Conservation (phyloP, 2,888 invertebrate species). For the Scaptomyza parva region DNA sequence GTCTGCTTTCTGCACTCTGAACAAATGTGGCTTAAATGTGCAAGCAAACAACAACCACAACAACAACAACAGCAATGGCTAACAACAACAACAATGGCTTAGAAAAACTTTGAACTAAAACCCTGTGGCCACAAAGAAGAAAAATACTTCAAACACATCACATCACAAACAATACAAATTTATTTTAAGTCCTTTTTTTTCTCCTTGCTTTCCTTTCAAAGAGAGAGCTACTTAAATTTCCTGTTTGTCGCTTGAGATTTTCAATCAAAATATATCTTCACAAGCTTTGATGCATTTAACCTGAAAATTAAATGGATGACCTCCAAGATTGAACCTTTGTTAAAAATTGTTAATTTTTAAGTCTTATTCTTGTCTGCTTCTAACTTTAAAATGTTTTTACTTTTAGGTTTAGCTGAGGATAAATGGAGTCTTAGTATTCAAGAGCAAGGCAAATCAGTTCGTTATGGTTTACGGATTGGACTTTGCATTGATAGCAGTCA, state of each 20-base stretch:
- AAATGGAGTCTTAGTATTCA: too few relatives aligned
- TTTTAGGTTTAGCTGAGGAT: too few relatives aligned
- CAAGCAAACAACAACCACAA: constrained; percentile 14
- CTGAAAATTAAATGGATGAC: neutral
- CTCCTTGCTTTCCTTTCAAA: neutral
- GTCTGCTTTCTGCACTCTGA: constrained; percentile 38
- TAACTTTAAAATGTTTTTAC: too few relatives aligned
- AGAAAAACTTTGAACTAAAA: constrained; percentile 5
- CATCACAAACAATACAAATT: neutral
- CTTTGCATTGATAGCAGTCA: neutral
- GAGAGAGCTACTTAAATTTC: neutral
- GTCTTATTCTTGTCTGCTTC: too few relatives aligned
- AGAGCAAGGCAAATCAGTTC: neutral
- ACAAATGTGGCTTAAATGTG: constrained; percentile 61
- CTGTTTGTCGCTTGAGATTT: neutral
- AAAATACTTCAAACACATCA: neutral
- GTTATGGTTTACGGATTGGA: neutral
- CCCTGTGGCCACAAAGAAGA: constrained; percentile 35
- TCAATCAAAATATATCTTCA: neutral
- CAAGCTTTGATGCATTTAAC: neutral
- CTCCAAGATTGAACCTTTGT: neutral
- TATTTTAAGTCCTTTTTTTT: neutral
- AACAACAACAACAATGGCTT: constrained; percentile 11
- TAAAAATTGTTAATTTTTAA: too few relatives aligned
- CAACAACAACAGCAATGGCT: constrained; percentile 9